Conservation (phyloP, 2,113 vertebrate species). For the Pampusana beccarii region DNA sequence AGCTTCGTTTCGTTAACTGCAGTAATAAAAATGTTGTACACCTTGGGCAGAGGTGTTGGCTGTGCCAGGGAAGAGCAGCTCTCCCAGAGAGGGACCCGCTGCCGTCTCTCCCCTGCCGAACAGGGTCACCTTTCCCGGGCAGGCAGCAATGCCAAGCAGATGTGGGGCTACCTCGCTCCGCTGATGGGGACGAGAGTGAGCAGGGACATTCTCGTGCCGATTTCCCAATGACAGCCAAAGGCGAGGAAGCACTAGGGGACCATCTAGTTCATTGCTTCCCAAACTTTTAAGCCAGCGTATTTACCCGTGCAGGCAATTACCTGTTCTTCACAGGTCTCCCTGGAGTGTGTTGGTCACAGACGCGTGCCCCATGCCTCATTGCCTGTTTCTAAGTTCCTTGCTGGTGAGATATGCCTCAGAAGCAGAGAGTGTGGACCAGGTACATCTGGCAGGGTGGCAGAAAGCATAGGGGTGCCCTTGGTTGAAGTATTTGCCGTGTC, state of each 20-base stretch:
- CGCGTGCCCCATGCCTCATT: accelerated
- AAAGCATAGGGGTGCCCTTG: neutral
- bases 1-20: neutral
- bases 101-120: neutral
- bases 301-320: neutral
- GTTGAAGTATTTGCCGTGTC: neutral
- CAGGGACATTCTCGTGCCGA: accelerated
- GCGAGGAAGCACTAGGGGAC: neutral
- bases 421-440: neutral
- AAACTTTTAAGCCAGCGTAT: accelerated
- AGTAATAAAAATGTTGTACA: neutral
- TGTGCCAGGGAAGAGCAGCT: neutral
- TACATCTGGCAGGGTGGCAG: neutral
- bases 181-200: neutral
- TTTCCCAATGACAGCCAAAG: neutral
- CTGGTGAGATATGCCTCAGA: neutral
- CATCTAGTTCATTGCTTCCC: neutral
- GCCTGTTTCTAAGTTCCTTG: neutral
- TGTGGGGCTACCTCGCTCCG: neutral
- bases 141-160: neutral
- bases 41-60: neutral
- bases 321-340: neutral
- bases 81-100: neutral
- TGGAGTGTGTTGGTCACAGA: neutral
- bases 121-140: constrained; percentile 37